Evolutionary conservation across 2,113 vertebrate species (phyloP).

Genomic region (Nannobrachium achirus): DNA sequence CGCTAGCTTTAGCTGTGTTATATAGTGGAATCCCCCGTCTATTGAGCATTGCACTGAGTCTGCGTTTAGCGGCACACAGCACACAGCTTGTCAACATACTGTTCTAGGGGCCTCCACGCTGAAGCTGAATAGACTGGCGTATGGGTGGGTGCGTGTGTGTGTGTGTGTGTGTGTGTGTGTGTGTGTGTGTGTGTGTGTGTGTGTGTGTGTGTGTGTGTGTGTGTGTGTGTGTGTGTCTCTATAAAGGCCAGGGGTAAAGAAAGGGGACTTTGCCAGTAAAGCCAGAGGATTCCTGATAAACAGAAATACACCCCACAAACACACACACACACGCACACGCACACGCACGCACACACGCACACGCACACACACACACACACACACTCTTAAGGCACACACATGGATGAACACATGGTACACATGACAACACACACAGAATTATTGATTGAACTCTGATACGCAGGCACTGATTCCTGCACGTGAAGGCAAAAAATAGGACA

Average conservation of each 20-base stretch:
- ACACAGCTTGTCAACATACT: slow-evolving; percentile 51
- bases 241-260: slow-evolving; percentile 54
- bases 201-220: not conserved
- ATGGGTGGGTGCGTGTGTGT: slow-evolving; percentile 11
- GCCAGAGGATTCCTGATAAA: slow-evolving; percentile 69
- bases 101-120: slow-evolving; percentile 76
- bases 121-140: slow-evolving; percentile 60
- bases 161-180: no score
- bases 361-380: slow-evolving; percentile 2
- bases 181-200: slow-evolving; percentile 14
- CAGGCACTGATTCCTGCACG: no score
- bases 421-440: not conserved
- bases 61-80: slow-evolving; percentile 60
- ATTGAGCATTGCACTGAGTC: slow-evolving; percentile 72
- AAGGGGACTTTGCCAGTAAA: slow-evolving; percentile 74
- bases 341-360: not conserved
- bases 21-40: slow-evolving; percentile 58
- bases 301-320: slow-evolving; percentile 12
- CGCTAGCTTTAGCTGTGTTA: slow-evolving; percentile 47
- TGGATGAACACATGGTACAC: not conserved
- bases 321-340: not conserved
- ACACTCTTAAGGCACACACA: not conserved
- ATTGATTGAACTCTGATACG: no score
- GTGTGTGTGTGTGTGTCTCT: not conserved
- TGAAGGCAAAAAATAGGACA: no score